Conservation (phyloP, 2,797 vertebrate species). For the Phalloptychus januarius region DNA sequence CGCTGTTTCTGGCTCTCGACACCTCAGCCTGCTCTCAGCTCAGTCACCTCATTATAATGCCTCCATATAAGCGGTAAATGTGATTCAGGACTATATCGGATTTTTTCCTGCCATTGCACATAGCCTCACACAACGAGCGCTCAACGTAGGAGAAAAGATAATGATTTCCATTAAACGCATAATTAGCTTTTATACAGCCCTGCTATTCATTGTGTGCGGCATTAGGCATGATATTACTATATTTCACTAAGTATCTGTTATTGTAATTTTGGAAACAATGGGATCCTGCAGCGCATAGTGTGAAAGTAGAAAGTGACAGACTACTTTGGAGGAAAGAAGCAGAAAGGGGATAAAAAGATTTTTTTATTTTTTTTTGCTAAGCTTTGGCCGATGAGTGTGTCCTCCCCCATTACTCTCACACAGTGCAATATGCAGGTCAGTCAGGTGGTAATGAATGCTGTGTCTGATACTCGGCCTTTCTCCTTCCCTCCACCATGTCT, state of each 20-base stretch:
- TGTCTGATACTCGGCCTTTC: conserved; percentile 65
- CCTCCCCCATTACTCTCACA: conserved; percentile 75
- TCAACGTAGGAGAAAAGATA: background rate
- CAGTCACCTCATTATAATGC: conserved; percentile 8
- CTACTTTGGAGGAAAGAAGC: conserved; percentile 52
- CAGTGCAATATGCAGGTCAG: conserved; percentile 70
- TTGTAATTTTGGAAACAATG: conserved; percentile 37
- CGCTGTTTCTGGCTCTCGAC: background rate
- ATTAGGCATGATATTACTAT: conserved; percentile 8
- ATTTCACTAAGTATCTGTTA: conserved; percentile 18
- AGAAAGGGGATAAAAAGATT: conserved; percentile 51
- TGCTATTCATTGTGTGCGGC: conserved; percentile 22
- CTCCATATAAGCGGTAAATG: background rate
- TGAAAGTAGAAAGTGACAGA: conserved; percentile 53
- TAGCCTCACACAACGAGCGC: conserved; percentile 4
- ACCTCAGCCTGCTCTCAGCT: background rate
- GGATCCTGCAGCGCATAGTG: conserved; percentile 27
- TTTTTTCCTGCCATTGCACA: conserved; percentile 1
- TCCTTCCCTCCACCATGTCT: conserved; percentile 53
- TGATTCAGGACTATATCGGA: background rate
- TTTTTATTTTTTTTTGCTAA: conserved; percentile 64
- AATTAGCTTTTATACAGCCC: conserved; percentile 17
- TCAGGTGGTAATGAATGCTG: conserved; percentile 78
- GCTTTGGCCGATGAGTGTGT: conserved; percentile 70
- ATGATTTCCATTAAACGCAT: conserved; percentile 28